These are phyloP conservation scores for Bathynomus jamesi DNA, from an alignment of 1,140 invertebrate genomes.

Conservation along the genomic window DNA sequence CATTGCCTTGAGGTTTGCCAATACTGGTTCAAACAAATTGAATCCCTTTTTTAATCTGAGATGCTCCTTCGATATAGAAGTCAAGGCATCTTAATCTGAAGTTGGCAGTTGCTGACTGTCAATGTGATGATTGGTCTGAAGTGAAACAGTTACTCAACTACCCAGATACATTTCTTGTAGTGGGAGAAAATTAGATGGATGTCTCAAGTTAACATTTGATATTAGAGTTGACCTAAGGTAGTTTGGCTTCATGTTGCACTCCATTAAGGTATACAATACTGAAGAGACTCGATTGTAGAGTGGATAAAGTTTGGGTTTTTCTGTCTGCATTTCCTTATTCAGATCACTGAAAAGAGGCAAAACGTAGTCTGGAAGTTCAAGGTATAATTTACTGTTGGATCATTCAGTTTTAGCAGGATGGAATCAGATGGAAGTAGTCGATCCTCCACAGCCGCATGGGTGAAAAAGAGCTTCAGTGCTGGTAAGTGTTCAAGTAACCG, in stretches of 20 bases:
- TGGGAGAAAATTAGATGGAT: background rate
- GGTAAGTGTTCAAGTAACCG: background rate
- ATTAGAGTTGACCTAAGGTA: too few species aligned
- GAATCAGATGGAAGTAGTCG: background rate
- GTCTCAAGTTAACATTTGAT: background rate
- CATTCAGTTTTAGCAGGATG: background rate
- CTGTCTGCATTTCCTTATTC: too few species aligned
- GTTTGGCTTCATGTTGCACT: background rate
- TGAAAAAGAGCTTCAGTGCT: too few species aligned
- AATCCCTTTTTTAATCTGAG: slow-evolving; percentile 3
- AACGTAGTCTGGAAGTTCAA: background rate
- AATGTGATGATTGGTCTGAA: background rate
- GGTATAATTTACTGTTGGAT: background rate
- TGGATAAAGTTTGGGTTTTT: too few species aligned
- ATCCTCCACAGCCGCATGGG: background rate
- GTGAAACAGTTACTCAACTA: background rate
- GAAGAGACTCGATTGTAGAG: background rate
- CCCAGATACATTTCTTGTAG: background rate
- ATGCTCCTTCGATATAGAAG: too few species aligned
- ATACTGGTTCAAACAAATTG: slow-evolving; percentile 8
- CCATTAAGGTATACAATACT: background rate
- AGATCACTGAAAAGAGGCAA: background rate
- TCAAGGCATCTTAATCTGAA: background rate
- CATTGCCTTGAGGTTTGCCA: slow-evolving; percentile 6
- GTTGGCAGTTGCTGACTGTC: background rate